phyloP scores from a whole-genome alignment of 2,113 vertebrate species.

The Odontophorus gujanensis region DNA sequence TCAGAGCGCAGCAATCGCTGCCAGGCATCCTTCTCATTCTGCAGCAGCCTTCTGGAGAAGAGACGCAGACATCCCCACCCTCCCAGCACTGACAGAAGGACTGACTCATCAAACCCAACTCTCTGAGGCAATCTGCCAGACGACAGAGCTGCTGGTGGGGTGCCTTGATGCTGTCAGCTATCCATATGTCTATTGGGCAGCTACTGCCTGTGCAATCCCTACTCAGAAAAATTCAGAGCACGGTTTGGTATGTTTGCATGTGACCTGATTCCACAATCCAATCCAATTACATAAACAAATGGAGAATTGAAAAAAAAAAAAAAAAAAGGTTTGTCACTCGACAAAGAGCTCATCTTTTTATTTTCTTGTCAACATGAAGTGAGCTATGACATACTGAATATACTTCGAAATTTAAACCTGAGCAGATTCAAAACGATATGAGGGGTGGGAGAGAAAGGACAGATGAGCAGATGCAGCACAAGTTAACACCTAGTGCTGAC shows the following conservation, averaged over 20 bases:
- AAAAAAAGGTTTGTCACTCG: neutral
- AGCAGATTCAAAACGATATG: neutral
- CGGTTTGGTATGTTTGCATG: neutral
- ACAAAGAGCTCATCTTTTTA: neutral
- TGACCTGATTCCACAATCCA: neutral
- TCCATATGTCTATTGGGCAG: slow-evolving; percentile 48
- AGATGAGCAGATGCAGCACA: slow-evolving; percentile 24
- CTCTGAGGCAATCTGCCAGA: slow-evolving; percentile 55
- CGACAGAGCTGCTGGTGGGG: slow-evolving; percentile 34
- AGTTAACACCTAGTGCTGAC: slow-evolving; percentile 24
- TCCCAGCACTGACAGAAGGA: neutral
- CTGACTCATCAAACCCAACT: slow-evolving; percentile 35
- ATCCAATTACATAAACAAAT: neutral
- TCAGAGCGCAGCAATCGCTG: neutral
- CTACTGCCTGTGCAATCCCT: neutral
- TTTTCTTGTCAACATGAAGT: neutral
- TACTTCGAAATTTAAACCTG: neutral
- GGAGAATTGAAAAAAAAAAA: neutral
- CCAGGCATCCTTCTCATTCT: neutral
- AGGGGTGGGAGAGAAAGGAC: neutral
- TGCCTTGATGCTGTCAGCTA: slow-evolving; percentile 44
- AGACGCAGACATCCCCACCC: neutral
- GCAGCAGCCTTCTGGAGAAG: neutral
- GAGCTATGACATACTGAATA: slow-evolving; percentile 1
- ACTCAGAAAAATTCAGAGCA: slow-evolving; percentile 12